Conservation (phyloP, 2,113 vertebrate genomes). For the Corvus hawaiiensis region DNA sequence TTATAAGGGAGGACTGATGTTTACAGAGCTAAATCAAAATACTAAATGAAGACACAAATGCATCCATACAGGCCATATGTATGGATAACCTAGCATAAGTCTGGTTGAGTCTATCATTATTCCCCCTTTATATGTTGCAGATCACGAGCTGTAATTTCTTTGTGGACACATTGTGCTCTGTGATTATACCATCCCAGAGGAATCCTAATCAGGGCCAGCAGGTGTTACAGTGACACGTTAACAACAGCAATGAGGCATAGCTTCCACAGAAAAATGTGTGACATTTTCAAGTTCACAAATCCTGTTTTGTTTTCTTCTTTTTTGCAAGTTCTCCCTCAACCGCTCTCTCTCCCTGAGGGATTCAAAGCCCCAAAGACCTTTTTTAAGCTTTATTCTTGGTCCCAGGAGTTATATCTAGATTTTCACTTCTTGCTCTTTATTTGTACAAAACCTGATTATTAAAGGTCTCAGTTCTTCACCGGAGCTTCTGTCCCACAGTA, state of each 20-base stretch:
- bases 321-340: not conserved
- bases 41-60: not conserved
- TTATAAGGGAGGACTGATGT: not conserved
- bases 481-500: not conserved
- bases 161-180: not conserved
- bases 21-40: not conserved
- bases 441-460: not conserved
- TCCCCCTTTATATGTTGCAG: not conserved
- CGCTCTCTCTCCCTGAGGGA: not conserved
- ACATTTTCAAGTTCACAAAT: not conserved
- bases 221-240: not conserved
- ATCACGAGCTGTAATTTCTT: slow-evolving; percentile 8
- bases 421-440: not conserved
- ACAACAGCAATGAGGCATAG: not conserved
- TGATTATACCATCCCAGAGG: slow-evolving; percentile 1
- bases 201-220: slow-evolving; percentile 6
- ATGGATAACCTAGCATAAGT: not conserved
- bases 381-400: not conserved
- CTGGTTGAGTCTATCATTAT: slow-evolving; percentile 1
- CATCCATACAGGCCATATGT: not conserved
- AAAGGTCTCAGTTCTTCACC: not conserved
- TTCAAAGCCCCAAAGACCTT: not conserved
- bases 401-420: not conserved
- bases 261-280: not conserved
- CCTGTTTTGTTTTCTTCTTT: not conserved